These are phyloP conservation scores for Isichthys henryi DNA, from an alignment of 2,113 vertebrate genomes.

Conservation along the genomic window DNA sequence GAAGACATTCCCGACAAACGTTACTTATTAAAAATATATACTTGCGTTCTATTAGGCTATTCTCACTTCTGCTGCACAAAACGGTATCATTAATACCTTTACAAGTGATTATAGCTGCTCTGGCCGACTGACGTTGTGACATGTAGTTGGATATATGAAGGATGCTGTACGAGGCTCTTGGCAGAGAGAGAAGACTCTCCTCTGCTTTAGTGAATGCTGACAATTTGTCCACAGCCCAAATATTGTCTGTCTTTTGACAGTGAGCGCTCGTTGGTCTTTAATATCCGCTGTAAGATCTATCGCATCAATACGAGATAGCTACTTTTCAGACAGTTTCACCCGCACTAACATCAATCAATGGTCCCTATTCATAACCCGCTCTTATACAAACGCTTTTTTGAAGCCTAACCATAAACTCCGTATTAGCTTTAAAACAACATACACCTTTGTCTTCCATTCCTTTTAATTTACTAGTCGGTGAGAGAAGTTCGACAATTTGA, in stretches of 20 bases:
- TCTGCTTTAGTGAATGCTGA: constrained; percentile 14
- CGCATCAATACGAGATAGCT: neutral
- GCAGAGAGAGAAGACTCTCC: constrained; percentile 4
- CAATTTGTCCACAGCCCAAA: constrained; percentile 11
- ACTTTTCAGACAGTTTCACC: neutral
- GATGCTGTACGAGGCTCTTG: neutral
- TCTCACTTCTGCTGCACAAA: neutral
- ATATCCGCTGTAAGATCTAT: neutral
- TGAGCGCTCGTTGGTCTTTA: constrained; percentile 11
- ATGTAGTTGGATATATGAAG: neutral
- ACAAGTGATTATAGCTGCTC: neutral
- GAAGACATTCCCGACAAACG: neutral
- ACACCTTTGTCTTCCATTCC: neutral
- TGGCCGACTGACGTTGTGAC: constrained; percentile 9
- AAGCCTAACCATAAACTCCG: neutral
- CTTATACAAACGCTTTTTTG: neutral
- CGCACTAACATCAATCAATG: neutral
- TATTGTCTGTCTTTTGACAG: constrained; percentile 14
- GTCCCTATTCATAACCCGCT: neutral
- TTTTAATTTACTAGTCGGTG: neutral
- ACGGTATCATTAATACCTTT: neutral
- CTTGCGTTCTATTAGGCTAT: neutral
- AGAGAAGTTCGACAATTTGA: constrained; percentile 13
- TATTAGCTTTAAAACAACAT: constrained; percentile 1
- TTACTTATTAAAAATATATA: neutral